These are phyloP conservation scores for Anguilla japonica DNA, from an alignment of 2,113 vertebrate genomes.

Conservation along the genomic window DNA sequence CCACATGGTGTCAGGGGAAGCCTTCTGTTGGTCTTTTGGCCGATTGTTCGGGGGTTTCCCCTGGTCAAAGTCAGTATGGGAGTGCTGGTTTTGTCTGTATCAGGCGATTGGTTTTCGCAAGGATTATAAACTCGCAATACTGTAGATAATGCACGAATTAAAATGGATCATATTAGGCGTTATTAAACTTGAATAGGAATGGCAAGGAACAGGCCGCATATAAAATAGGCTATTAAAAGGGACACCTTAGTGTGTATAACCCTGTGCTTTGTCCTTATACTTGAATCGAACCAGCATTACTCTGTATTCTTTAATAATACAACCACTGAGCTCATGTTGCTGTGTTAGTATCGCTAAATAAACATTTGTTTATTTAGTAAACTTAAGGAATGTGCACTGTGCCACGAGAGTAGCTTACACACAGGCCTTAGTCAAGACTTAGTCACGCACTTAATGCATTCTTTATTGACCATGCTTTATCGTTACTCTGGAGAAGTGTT, in stretches of 20 bases:
- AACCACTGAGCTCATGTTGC: not conserved
- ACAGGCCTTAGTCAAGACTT: not conserved
- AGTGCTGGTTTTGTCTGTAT: not conserved
- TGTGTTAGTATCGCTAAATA: not conserved
- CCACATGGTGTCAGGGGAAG: constrained; percentile 63
- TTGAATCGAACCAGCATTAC: not conserved
- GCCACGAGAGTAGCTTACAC: not conserved
- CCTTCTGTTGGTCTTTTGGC: constrained; percentile 27
- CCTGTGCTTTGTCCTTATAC: not conserved
- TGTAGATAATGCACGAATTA: not conserved
- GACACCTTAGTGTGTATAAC: not conserved
- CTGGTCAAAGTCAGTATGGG: not conserved
- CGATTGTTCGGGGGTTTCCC: not conserved
- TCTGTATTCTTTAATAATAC: not conserved
- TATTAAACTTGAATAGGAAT: not conserved
- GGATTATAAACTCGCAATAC: not conserved
- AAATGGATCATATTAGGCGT: not conserved
- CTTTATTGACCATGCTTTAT: not conserved
- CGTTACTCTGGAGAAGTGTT: not conserved
- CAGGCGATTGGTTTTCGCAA: not conserved
- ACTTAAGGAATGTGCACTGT: not conserved
- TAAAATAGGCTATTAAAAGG: not conserved
- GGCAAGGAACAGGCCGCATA: not conserved
- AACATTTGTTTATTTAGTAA: not conserved
- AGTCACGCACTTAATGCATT: not conserved